These are phyloP conservation scores for Pseudorhiza aurosa DNA, from an alignment of 30 jellyfish, hydroid and myxozoan genomes.

Conservation along the genomic window DNA sequence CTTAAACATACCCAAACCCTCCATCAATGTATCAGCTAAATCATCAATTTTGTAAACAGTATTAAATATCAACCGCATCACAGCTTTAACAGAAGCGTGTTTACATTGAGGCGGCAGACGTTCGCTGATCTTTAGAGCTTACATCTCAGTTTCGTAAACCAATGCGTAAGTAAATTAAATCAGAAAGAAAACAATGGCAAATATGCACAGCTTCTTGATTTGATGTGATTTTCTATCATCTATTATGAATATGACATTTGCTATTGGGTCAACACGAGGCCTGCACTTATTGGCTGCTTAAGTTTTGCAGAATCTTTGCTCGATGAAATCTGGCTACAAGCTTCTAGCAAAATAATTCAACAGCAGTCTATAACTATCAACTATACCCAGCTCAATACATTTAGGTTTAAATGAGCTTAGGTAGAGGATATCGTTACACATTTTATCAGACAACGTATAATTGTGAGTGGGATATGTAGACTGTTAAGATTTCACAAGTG, in stretches of 20 bases:
- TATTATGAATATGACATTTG: constrained; percentile 30
- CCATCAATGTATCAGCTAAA: constrained; percentile 49
- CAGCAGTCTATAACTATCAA: too few relatives aligned
- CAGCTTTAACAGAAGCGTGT: constrained; percentile 21
- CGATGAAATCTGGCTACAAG: too few relatives aligned
- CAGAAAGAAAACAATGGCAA: constrained; percentile 31
- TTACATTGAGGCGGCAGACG: constrained; percentile 53
- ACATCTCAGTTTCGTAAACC: constrained; percentile 61
- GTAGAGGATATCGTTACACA: too few relatives aligned
- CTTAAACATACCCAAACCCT: constrained; percentile 25
- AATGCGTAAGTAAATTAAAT: constrained; percentile 55
- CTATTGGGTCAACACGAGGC: constrained; percentile 37
- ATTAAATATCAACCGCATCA: constrained; percentile 42
- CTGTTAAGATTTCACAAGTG: too few relatives aligned
- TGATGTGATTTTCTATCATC: constrained; percentile 34
- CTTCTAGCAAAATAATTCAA: too few relatives aligned
- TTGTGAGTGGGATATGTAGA: too few relatives aligned
- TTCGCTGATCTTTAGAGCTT: constrained; percentile 26
- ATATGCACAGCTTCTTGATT: constrained; percentile 27
- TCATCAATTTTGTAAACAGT: constrained; percentile 58
- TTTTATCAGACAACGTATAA: too few relatives aligned
- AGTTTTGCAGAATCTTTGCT: too few relatives aligned
- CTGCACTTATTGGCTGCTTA: too few relatives aligned
- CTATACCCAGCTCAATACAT: too few relatives aligned
- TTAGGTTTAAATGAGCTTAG: too few relatives aligned